Conservation (phyloP, 1,140 invertebrate species). For the Cyclina sinensis region DNA sequence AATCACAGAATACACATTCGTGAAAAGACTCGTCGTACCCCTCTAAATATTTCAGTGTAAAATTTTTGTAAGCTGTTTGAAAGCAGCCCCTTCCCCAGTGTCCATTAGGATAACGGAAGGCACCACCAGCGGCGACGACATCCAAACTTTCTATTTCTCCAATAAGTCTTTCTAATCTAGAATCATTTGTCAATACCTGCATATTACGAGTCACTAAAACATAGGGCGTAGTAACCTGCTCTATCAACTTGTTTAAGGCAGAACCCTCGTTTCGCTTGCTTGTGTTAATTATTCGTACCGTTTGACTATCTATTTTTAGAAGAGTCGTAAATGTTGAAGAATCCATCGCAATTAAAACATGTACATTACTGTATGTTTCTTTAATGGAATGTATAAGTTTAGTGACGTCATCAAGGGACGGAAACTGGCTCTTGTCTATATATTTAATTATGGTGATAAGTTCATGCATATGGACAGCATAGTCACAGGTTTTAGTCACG, state of each 20-base stretch:
- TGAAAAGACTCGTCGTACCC: conserved; percentile 80
- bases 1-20: conserved; percentile 84
- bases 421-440: neutral
- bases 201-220: conserved; percentile 77
- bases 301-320: neutral
- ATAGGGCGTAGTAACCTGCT: conserved; percentile 79
- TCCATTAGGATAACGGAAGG: conserved; percentile 77
- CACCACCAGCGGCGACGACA: conserved; percentile 75
- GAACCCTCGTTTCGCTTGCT: conserved; percentile 2
- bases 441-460: conserved; percentile 58
- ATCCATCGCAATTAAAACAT: neutral
- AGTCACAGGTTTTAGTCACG: conserved; percentile 59
- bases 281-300: neutral
- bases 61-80: conserved; percentile 78
- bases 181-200: conserved; percentile 72
- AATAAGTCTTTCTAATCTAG: conserved; percentile 79
- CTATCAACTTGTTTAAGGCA: conserved; percentile 74
- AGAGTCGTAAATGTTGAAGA: neutral
- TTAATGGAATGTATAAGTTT: neutral
- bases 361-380: neutral
- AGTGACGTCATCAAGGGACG: neutral
- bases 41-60: conserved; percentile 74
- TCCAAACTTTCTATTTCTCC: conserved; percentile 73
- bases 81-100: conserved; percentile 83
- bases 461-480: conserved; percentile 19